These are phyloP conservation scores for Halcyon leucocephala DNA, from an alignment of 2,797 vertebrate genomes.

Conservation along the genomic window DNA sequence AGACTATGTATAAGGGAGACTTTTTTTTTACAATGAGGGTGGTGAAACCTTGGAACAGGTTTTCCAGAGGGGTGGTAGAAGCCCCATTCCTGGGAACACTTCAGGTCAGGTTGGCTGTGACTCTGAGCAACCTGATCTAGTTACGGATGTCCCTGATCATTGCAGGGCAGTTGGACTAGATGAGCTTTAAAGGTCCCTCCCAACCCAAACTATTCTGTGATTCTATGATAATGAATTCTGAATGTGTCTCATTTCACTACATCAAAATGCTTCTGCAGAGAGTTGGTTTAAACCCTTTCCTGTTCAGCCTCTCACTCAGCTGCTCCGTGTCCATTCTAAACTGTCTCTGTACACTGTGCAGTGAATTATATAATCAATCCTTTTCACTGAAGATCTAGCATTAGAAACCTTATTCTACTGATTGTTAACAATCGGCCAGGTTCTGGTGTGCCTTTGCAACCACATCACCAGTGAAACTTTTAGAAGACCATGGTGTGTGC, in stretches of 20 bases:
- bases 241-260: not conserved
- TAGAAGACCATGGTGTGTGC: not conserved
- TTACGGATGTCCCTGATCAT: not conserved
- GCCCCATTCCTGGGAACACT: not conserved
- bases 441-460: not conserved
- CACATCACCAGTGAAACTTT: not conserved
- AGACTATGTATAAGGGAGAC: not conserved
- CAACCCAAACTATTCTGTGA: not conserved
- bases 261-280: not conserved
- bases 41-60: not conserved
- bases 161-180: not conserved
- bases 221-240: not conserved
- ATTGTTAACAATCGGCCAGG: not conserved
- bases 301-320: not conserved
- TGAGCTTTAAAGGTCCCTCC: not conserved
- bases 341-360: not conserved
- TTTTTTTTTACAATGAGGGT: not conserved
- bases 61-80: not conserved
- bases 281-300: not conserved
- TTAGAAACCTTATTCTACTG: not conserved
- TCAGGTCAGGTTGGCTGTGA: not conserved
- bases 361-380: not conserved
- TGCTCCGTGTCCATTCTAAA: not conserved
- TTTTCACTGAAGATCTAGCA: not conserved
- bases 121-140: not conserved